phyloP scores from a whole-genome alignment of 2,113 vertebrate genomes.

The Rhinogobius similis region DNA sequence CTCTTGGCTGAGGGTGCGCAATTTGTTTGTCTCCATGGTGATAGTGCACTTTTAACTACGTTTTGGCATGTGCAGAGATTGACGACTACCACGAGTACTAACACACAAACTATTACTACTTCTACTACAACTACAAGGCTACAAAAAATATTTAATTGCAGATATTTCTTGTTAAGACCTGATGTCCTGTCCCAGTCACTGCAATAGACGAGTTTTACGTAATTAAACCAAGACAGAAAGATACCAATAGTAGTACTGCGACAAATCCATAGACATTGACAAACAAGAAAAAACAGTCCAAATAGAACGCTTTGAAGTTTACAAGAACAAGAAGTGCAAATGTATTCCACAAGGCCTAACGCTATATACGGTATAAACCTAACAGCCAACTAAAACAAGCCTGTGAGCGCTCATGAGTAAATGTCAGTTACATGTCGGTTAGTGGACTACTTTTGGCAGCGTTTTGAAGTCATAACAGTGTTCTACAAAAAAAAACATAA shows the following conservation, averaged over 20 bases:
- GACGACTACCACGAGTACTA: no score
- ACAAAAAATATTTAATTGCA: background rate
- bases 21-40: no score
- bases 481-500: constrained; percentile 19
- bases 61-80: no score
- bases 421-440: constrained; percentile 3
- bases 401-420: background rate
- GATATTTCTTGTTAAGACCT: background rate
- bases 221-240: no score
- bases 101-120: background rate
- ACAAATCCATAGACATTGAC: background rate
- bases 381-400: constrained; percentile 5
- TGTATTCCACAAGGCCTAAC: background rate
- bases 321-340: background rate
- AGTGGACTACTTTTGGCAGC: background rate
- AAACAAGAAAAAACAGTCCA: background rate
- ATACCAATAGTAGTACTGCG: no score
- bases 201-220: no score
- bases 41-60: no score
- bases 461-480: background rate
- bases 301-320: background rate
- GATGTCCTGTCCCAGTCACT: background rate
- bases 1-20: no score
- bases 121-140: background rate
- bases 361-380: background rate